Conservation (phyloP, 2,797 vertebrate species). For the Pseudochirops cupreus region DNA sequence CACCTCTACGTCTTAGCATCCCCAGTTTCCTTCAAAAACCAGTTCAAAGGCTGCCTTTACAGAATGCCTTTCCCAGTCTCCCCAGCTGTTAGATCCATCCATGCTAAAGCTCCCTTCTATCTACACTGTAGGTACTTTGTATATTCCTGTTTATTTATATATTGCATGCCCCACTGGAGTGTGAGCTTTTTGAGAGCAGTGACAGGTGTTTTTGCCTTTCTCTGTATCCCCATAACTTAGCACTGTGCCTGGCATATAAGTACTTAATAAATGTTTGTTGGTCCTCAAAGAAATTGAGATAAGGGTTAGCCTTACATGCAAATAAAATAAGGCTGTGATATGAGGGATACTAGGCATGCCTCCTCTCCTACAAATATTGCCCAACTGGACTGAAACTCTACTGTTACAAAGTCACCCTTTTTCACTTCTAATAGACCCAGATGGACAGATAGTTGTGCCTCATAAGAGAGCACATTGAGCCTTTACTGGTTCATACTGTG, state of each 20-base stretch:
- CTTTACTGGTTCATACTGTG: background rate
- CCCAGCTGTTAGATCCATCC: background rate
- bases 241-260: background rate
- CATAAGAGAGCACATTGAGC: background rate
- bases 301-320: background rate
- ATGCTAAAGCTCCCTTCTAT: too few relatives aligned
- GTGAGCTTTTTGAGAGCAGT: background rate
- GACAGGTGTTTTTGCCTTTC: too few relatives aligned
- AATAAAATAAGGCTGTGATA: background rate
- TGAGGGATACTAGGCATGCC: background rate
- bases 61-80: background rate
- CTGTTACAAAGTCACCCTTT: background rate
- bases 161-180: too few relatives aligned
- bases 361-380: background rate
- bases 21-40: background rate
- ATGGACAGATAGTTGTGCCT: background rate
- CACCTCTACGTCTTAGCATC: background rate
- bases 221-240: background rate
- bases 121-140: background rate
- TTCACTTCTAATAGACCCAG: background rate
- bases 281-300: background rate
- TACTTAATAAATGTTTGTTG: too few relatives aligned
- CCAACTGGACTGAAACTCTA: background rate
- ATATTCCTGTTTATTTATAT: background rate
- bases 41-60: background rate